Evolutionary conservation across 2,888 invertebrate genomes (phyloP).

Genomic region (Trachelus troglodyta): DNA sequence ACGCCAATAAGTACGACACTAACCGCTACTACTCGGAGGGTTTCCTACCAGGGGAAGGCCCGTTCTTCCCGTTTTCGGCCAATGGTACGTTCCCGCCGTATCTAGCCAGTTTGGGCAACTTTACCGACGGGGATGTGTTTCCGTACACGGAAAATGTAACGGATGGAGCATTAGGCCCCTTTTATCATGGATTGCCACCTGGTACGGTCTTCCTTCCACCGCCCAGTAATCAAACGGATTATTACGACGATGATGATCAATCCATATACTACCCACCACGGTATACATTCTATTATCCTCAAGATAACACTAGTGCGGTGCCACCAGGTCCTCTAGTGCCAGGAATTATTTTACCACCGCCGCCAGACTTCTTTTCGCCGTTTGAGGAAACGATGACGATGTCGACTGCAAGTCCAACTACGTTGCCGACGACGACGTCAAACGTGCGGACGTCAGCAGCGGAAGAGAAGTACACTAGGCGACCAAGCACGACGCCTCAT

Average conservation of each 20-base stretch:
- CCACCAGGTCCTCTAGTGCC: conserved; percentile 89
- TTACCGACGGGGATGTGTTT: conserved; percentile 74
- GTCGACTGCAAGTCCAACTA: conserved; percentile 46
- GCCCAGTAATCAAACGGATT: conserved; percentile 76
- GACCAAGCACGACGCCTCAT: conserved; percentile 37
- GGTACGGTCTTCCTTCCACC: conserved; percentile 71
- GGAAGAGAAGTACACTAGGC: conserved; percentile 51
- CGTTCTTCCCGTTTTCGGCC: conserved; percentile 67
- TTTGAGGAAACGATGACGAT: conserved; percentile 68
- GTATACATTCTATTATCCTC: conserved; percentile 86
- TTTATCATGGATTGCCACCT: conserved; percentile 72
- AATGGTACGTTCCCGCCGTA: conserved; percentile 71
- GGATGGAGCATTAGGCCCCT: conserved; percentile 60
- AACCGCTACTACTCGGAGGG: conserved; percentile 62
- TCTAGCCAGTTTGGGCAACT: conserved; percentile 75
- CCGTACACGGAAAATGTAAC: conserved; percentile 57
- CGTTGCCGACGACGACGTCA: conserved; percentile 25
- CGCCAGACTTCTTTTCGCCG: conserved; percentile 86
- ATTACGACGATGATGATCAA: conserved; percentile 90
- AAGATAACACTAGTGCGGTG: conserved; percentile 80
- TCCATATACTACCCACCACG: conserved; percentile 92
- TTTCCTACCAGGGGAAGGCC: conserved; percentile 66
- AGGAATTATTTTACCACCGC: conserved; percentile 88
- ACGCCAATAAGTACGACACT: conserved; percentile 44
- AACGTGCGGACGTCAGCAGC: conserved; percentile 38